Base-by-base conservation (phyloP, 1,140 invertebrate species). In the Conopomorpha cramerella region DNA sequence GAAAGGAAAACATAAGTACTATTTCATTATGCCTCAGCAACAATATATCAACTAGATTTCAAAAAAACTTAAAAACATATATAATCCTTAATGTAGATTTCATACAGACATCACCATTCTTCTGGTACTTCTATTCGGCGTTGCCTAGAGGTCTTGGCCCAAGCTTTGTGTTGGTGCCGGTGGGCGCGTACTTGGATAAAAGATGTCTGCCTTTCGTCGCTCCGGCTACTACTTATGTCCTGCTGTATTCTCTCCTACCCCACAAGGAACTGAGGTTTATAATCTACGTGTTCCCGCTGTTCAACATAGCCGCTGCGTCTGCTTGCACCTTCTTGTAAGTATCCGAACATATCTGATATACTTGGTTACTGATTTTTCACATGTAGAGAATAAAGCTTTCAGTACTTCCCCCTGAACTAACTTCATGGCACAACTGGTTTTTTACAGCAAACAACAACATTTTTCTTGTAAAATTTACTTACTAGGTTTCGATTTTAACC, bases 211-310 rank as follows among this genome's bases (percentile, higher is more conserved):
- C 80, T 26, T 55, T 97, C 25, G 73, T 89, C 1, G 55, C 89
- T 30, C 91, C 94, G 31, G 85, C 88, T 2, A 34, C 96, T 2
- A 59, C 83, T n/a, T 99, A 96, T 78, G 85, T 99, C 16, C 41
- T 90, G 10, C 51, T 96, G 2, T 99, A 94, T 67, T 99, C 97
- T 4, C 86, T 98, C 61, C 70, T 99, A 30, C 97, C 97, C 1
- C 98, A 99, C 61, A 99, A 99, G 68, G 98, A 99, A 77, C 81
- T 99, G 4, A 83, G 98, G 19, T 99, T 99, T 68, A 96, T 99
- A 40, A 93, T 99, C 34, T 99, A 99, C 62, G 86, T 92, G 0
- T 89, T 99, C 61, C 98, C 97, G 12, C 70, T 99, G 31, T 79
- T 99, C 18, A 99, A 99, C 80, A 83, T 95, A 36, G 82, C 89